Percentiles rank a stretch among this genome's conserved stretches.
Conservation (phyloP, 2,888 invertebrate genomes). For the Poecilobothrus nobilitatus region DNA sequence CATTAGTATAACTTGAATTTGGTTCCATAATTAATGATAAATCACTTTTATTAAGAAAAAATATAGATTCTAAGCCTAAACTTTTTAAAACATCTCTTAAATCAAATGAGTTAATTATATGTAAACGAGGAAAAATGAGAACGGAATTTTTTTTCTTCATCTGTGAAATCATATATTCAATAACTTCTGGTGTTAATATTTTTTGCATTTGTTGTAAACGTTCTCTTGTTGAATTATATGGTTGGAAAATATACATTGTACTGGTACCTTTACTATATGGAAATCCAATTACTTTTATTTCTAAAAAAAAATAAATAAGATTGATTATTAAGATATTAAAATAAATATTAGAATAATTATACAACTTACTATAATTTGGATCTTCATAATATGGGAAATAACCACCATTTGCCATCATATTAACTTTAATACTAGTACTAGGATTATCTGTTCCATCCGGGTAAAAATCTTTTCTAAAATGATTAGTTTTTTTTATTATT, state of each 20-base stretch:
- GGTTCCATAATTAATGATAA: slow-evolving; percentile 50
- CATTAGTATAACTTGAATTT: no score
- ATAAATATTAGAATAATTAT: no score
- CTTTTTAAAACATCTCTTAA: slow-evolving; percentile 49
- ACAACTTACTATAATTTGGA: slow-evolving; percentile 25
- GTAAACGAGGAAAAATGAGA: slow-evolving; percentile 62
- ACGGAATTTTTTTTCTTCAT: slow-evolving; percentile 44
- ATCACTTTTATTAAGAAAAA: slow-evolving; percentile 53
- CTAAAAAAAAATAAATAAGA: no score
- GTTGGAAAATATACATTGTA: slow-evolving; percentile 58
- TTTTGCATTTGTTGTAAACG: slow-evolving; percentile 45
- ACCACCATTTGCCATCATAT: slow-evolving; percentile 58
- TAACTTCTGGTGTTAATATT: slow-evolving; percentile 41
- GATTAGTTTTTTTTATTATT: background rate
- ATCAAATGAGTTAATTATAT: slow-evolving; percentile 51
- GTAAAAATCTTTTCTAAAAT: slow-evolving; percentile 43
- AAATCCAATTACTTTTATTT: slow-evolving; percentile 54
- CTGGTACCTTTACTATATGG: slow-evolving; percentile 57
- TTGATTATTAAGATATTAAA: no score
- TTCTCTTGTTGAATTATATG: slow-evolving; percentile 45
- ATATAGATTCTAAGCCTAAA: slow-evolving; percentile 57
- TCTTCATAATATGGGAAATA: slow-evolving; percentile 48
- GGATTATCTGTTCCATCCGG: slow-evolving; percentile 43
- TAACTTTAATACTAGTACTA: slow-evolving; percentile 34
- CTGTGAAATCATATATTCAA: slow-evolving; percentile 40